A percentile compares a stretch with the other conserved stretches of the same genome.
phyloP scores from a whole-genome alignment of 1,140 invertebrate genomes.

The Melipona quadrifasciata region DNA sequence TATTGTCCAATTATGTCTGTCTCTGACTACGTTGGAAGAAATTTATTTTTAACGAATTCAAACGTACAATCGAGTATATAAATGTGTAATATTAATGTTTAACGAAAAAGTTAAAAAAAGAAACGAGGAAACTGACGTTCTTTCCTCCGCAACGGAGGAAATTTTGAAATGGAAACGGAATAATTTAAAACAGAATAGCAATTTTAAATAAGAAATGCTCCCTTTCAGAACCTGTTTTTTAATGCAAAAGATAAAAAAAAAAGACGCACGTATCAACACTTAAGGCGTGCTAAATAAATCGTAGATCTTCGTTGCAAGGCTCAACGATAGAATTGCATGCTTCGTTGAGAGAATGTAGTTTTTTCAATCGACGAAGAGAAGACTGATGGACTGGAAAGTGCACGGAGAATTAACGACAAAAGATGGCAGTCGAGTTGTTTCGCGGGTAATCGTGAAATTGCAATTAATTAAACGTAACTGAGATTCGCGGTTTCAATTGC shows the following conservation, averaged over 20 bases:
- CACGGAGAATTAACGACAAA: neutral
- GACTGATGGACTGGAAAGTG: neutral
- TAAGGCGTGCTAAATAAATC: neutral
- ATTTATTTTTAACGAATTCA: too few relatives aligned
- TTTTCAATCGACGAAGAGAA: neutral
- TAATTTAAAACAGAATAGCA: neutral
- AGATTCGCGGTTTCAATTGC: neutral
- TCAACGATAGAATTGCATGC: neutral
- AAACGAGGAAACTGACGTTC: neutral
- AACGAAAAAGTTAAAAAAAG: neutral
- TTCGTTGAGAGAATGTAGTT: neutral
- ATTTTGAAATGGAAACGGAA: neutral
- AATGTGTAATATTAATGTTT: too few relatives aligned
- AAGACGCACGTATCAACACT: neutral
- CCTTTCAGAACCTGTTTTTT: neutral
- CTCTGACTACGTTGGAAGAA: too few relatives aligned
- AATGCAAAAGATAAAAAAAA: neutral
- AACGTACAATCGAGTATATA: too few relatives aligned
- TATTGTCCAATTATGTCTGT: too few relatives aligned
- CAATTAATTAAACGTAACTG: slow-evolving; percentile 8
- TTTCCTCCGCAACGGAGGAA: neutral
- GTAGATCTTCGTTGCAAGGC: neutral
- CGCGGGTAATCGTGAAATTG: neutral
- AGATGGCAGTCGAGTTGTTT: neutral
- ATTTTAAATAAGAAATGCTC: neutral